These are phyloP conservation scores for Spinus olivaceus DNA, from an alignment of 2,797 vertebrate species.

Conservation along the genomic window DNA sequence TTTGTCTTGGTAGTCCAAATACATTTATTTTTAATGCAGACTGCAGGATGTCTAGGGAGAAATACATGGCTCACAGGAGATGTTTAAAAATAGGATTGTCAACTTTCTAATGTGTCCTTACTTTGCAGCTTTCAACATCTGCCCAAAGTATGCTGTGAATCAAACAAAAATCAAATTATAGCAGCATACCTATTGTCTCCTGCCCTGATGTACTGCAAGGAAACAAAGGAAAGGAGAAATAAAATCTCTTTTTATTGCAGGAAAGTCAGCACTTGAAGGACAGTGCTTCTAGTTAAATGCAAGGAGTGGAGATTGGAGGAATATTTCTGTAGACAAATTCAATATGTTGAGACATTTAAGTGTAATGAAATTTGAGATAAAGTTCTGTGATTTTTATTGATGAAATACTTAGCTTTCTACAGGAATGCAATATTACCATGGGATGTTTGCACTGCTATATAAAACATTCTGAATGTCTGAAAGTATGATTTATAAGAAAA, in stretches of 20 bases:
- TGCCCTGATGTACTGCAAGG: constrained; percentile 4
- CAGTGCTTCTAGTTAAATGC: not conserved
- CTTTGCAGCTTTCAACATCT: not conserved
- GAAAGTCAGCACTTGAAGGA: constrained; percentile 34
- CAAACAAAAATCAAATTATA: constrained; percentile 43
- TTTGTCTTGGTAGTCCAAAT: not conserved
- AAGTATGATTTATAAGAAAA: constrained; percentile 3
- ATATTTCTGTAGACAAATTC: constrained; percentile 37
- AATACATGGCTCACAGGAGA: not conserved
- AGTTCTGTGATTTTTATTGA: constrained; percentile 38
- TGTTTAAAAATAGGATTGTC: constrained; percentile 45
- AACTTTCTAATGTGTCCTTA: not conserved
- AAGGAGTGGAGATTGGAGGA: not conserved
- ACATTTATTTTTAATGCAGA: constrained; percentile 10
- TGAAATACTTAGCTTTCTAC: not conserved
- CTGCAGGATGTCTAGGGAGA: not conserved
- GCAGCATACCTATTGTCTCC: not conserved
- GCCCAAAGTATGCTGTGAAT: constrained; percentile 36
- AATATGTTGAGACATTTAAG: not conserved
- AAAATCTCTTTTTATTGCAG: constrained; percentile 27
- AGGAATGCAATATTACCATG: not conserved
- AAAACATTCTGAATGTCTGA: not conserved
- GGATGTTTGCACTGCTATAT: not conserved
- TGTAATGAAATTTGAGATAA: constrained; percentile 40
- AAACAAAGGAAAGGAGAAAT: constrained; percentile 16